A percentile compares a stretch with the other conserved stretches of the same genome.
Evolutionary conservation across 2,797 vertebrate species (phyloP).

Genomic region (Vireo griseus): DNA sequence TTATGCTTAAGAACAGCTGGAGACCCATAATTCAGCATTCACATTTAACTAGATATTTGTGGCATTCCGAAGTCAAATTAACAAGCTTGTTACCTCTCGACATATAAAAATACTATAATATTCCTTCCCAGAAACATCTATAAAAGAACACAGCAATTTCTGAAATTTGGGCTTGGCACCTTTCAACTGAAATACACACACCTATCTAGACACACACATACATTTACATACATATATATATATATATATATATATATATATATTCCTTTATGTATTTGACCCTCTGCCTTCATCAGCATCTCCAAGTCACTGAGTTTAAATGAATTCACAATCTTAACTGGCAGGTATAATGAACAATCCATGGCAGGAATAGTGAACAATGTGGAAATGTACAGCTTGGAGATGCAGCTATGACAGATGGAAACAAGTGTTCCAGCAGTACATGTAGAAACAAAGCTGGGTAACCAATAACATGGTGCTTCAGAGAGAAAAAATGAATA

Average conservation of each 20-base stretch:
- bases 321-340: not conserved
- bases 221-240: not conserved
- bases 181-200: not conserved
- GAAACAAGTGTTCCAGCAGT: not conserved
- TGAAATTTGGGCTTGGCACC: not conserved
- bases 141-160: not conserved
- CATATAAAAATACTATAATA: not conserved
- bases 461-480: not conserved
- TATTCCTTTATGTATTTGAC: not conserved
- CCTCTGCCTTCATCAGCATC: not conserved
- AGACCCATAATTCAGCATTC: not conserved
- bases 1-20: not conserved
- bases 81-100: not conserved
- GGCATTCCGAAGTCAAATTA: not conserved
- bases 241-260: no score
- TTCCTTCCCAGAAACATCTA: not conserved
- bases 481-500: not conserved
- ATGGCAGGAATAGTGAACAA: not conserved
- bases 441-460: not conserved
- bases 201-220: accelerated
- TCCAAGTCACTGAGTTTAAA: not conserved
- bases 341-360: no score
- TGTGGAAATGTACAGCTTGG: not conserved
- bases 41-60: not conserved
- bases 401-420: not conserved